Conservation (phyloP, 92 coral and sea anemone genomes). For the Parazoanthus darwini region DNA sequence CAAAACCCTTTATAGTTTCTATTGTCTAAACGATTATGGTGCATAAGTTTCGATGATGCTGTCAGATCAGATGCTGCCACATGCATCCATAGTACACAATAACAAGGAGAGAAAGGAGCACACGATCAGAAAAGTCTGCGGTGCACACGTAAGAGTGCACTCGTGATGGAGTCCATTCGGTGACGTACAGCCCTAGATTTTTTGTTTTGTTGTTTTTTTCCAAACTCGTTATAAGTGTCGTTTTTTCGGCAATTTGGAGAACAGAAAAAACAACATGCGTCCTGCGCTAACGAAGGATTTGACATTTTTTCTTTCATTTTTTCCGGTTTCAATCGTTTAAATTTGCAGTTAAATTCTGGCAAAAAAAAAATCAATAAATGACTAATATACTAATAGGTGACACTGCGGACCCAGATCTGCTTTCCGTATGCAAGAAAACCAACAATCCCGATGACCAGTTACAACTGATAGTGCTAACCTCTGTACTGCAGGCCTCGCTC, state of each 20-base stretch:
- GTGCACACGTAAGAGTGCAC: not conserved
- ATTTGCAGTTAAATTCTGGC: not conserved
- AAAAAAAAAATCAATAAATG: too few relatives aligned
- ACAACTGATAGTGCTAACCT: conserved; percentile 20
- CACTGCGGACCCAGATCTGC: not conserved
- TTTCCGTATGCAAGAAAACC: not conserved
- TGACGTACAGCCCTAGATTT: not conserved
- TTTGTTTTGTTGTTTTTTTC: too few relatives aligned
- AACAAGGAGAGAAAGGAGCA: not conserved
- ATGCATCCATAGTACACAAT: not conserved
- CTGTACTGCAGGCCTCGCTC: conserved; percentile 43
- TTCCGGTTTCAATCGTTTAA: not conserved
- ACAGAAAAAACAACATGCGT: too few relatives aligned
- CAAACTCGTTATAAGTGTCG: too few relatives aligned
- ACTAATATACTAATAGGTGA: not conserved
- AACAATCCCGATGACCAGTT: too few relatives aligned
- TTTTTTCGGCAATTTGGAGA: too few relatives aligned
- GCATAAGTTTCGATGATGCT: too few relatives aligned
- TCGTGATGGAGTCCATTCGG: not conserved
- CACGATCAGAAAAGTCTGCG: not conserved
- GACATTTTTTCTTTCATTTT: too few relatives aligned
- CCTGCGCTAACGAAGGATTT: not conserved
- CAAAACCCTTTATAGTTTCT: not conserved
- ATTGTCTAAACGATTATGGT: too few relatives aligned
- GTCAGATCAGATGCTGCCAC: not conserved